Evolutionary conservation across 2,113 vertebrate genomes (phyloP), one percentile per base, ranked within the genome.

Genomic region (Macquaria ambigua): DNA sequence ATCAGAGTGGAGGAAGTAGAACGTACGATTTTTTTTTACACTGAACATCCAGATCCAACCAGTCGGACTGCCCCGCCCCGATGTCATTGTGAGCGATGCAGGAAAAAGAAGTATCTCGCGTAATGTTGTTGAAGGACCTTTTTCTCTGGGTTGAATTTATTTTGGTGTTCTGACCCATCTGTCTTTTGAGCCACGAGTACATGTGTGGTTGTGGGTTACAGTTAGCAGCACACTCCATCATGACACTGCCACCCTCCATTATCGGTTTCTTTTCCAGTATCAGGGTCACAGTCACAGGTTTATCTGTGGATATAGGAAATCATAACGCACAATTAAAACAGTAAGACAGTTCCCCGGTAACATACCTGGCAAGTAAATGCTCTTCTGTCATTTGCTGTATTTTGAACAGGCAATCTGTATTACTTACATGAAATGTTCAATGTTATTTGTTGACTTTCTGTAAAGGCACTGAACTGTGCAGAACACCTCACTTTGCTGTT

Each of bases 341-440:
- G 12, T 21, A n/a, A 77, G 25, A 0, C 8, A 58, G 12, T 34
- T 41, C 14, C 2, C 16, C 4, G 0, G 6, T 39, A 66, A 66
- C 23, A 46, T 59, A n/a, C 14, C 4, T 43, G 25, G 31, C 18
- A 41, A 28, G 39, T 61, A 37, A 23, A 75, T 71, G 3, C 28
- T 50, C 2, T 1, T 61, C n/a, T 72, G 6, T 0, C 2, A 55
- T 48, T 31, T 55, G 48, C 52, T 75, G 48, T 25, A 34, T 18
- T 67, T 71, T 21, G 9, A 58, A 28, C 6, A 39, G 0, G 11
- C 9, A 55, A 43, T 31, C 12, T 6, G 1, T 6, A 64, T 74
- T 34, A 79, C 88, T 92, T 53, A 93, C 90, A 90, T 59, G 20
- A 89, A 80, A 94, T 34, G 9, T 68, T 66, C 7, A 92, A 34